Conservation (phyloP, 2,113 vertebrate species). For the Aramus guarauna region DNA sequence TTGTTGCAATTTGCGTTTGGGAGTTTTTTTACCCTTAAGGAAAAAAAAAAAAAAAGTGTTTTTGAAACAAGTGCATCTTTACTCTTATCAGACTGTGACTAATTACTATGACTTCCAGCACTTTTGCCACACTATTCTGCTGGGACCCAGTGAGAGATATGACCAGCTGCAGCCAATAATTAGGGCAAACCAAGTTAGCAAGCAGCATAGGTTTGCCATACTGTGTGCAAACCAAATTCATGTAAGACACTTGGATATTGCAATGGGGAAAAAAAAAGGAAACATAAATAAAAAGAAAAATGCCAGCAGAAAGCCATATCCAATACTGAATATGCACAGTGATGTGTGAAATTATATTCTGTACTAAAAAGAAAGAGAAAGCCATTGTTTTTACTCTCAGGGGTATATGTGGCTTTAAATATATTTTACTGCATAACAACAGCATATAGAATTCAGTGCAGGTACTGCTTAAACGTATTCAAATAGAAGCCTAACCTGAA, state of each 20-base stretch:
- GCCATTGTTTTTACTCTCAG: background rate
- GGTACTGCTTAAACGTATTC: background rate
- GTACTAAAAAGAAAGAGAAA: background rate
- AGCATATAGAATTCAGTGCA: background rate
- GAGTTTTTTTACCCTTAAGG: background rate
- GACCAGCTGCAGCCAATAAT: constrained; percentile 20
- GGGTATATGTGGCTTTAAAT: background rate
- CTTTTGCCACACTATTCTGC: background rate
- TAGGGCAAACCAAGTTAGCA: background rate
- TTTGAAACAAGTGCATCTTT: background rate
- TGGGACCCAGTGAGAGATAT: background rate
- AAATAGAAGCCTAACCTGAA: background rate
- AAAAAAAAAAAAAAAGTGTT: background rate
- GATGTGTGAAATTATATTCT: constrained; percentile 3
- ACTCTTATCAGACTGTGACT: background rate
- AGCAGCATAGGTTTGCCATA: background rate
- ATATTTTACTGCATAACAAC: background rate
- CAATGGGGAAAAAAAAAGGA: background rate
- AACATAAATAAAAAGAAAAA: background rate
- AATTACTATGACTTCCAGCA: constrained; percentile 25
- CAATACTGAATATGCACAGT: background rate
- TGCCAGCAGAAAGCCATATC: background rate
- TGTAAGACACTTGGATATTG: background rate
- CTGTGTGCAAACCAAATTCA: background rate
- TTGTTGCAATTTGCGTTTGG: background rate